Base-by-base conservation (phyloP, 2,113 vertebrate genomes). In the Chelonoidis abingdonii region DNA sequence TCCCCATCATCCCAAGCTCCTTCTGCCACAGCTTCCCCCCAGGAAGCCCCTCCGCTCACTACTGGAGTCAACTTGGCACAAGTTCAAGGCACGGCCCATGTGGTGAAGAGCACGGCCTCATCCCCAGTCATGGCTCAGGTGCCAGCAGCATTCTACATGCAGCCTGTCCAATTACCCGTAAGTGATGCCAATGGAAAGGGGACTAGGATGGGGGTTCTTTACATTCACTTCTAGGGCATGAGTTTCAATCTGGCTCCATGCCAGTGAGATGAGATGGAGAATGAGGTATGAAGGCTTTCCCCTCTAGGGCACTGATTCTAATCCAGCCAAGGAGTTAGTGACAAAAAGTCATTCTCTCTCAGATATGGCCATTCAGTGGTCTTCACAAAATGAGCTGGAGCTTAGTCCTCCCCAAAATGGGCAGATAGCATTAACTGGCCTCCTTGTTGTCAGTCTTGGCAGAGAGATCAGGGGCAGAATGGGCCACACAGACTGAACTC, bases 161-260 rank as follows among this genome's bases (percentile, higher is more conserved):
- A 98, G 97, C 98, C 98, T 91, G 97, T 98, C 91, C 98, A 98
- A 93, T 96, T 98, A 95, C 97, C 98, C 96, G 98, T 98, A 97
- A 98, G 98, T 98, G 93, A 93, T 87, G 87, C 53, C 52, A 56
- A 80, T 92, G 90, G 92, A 92, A 84, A 87, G 90, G 80, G 87
- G 89, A 96, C 91, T 94, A 95, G 76, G 88, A 56, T 86, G 89
- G 93, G 94, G 92, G 87, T 96, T 95, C 94, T 96, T 84, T 88
- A 96, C 94, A 85, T 94, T 94, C 92, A 92, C 94, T 94, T 93
- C 92, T 96, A 97, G 90, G 94, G 96, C 89, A 94, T 83, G 92
- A 96, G 4, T 88, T 75, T 13, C 89, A 94, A 78, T 82, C 88
- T 81, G 94, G 93, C 90, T 82, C 81, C 92, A 91, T 93, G 94